Evolutionary conservation across 2,797 vertebrate genomes (phyloP).

Genomic region (Oryzias sinensis): DNA sequence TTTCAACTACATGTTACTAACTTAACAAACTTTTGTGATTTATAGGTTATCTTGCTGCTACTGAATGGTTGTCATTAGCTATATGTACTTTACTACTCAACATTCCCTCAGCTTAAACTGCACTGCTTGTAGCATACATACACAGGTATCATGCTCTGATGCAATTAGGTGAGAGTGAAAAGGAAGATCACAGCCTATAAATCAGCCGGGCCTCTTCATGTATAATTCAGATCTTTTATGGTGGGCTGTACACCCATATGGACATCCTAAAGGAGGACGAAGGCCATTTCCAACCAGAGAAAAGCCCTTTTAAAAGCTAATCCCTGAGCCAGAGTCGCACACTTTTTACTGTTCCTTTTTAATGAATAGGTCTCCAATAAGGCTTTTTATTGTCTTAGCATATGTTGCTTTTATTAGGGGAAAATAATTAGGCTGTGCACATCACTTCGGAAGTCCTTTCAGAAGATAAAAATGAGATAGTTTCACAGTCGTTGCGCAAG

Average conservation of each 20-base stretch:
- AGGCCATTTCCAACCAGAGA: conserved; percentile 77
- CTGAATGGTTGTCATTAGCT: conserved; percentile 54
- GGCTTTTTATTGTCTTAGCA: conserved; percentile 99
- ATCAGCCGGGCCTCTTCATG: conserved; percentile 76
- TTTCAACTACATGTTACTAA: conserved; percentile 60
- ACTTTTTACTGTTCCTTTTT: conserved; percentile 85
- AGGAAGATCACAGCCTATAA: conserved; percentile 78
- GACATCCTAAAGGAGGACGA: conserved; percentile 72
- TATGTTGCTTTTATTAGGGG: conserved; percentile 99
- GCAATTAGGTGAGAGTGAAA: conserved; percentile 69
- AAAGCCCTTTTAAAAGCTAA: conserved; percentile 81
- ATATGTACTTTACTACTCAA: conserved; percentile 51
- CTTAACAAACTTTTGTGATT: conserved; percentile 65
- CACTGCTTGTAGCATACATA: conserved; percentile 9
- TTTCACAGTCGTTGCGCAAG: conserved; percentile 99
- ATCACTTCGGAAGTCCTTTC: conserved; percentile 98
- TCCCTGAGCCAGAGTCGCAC: conserved; percentile 75
- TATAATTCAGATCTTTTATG: conserved; percentile 84
- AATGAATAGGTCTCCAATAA: conserved; percentile 97
- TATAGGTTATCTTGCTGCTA: conserved; percentile 45
- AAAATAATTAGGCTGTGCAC: conserved; percentile 98
- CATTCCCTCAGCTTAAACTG: conserved; percentile 29
- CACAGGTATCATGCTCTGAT: conserved; percentile 33
- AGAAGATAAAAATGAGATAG: conserved; percentile 98
- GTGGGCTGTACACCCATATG: conserved; percentile 72